Conservation (phyloP, 1,140 invertebrate genomes). For the Gonioctena quinquepunctata region DNA sequence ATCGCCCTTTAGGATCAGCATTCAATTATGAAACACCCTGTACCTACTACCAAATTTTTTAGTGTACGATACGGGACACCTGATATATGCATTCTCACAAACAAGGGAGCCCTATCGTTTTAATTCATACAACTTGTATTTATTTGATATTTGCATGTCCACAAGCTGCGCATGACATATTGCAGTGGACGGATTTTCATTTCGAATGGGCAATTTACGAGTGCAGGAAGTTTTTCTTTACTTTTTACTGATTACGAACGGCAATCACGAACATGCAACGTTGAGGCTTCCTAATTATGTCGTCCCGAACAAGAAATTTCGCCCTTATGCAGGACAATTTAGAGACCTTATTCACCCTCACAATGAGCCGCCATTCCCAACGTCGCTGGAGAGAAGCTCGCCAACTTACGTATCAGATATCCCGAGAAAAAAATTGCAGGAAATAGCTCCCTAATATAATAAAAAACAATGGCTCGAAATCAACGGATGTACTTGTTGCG, state of each 20-base stretch:
- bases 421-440: conserved; percentile 2
- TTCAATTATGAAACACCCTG: too few relatives aligned
- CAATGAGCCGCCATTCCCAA: not conserved
- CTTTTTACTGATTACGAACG: not conserved
- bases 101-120: too few relatives aligned
- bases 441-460: not conserved
- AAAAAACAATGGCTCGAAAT: not conserved
- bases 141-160: not conserved
- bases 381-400: not conserved
- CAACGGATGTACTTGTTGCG: conserved; percentile 10
- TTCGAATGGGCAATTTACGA: not conserved
- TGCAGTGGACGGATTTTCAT: not conserved
- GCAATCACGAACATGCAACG: not conserved
- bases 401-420: not conserved
- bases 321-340: not conserved
- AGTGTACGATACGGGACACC: too few relatives aligned
- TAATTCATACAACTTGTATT: too few relatives aligned
- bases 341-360: not conserved
- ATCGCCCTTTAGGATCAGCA: too few relatives aligned
- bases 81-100: too few relatives aligned
- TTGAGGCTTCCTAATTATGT: not conserved
- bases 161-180: not conserved
- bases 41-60: too few relatives aligned
- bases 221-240: not conserved
- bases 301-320: not conserved